Percentiles rank a stretch among this genome's conserved stretches.
phyloP scores from a whole-genome alignment of 2,888 invertebrate genomes.

The Fragum sueziense region DNA sequence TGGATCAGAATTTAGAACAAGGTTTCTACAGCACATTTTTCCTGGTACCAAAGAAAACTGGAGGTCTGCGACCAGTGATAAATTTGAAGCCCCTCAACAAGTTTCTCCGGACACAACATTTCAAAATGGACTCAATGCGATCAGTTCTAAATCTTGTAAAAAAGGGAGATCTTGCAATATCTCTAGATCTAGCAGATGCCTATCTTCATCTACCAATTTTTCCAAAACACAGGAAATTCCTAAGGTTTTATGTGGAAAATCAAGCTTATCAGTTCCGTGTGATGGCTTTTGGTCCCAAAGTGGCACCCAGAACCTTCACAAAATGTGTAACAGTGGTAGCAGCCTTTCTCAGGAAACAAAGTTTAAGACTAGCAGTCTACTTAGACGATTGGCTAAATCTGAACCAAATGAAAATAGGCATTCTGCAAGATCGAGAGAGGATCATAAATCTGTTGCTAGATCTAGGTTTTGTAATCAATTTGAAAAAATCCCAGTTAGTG shows the following conservation, averaged over 20 bases:
- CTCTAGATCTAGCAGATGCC: constrained; percentile 47
- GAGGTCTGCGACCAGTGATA: too few species aligned
- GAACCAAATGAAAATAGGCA: constrained; percentile 4
- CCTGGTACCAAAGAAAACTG: not conserved
- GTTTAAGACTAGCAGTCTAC: constrained; percentile 43
- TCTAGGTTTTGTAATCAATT: constrained; percentile 53
- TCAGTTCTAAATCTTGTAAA: constrained; percentile 47
- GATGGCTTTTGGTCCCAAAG: too few species aligned
- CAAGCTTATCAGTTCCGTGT: too few species aligned
- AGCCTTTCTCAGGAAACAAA: constrained; percentile 28
- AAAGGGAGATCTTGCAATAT: constrained; percentile 45
- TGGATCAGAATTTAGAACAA: constrained; percentile 12
- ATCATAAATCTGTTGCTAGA: constrained; percentile 17
- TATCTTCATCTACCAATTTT: constrained; percentile 46
- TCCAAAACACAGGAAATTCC: constrained; percentile 36
- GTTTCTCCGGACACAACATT: constrained; percentile 55
- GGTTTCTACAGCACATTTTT: constrained; percentile 16
- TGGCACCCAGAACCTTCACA: constrained; percentile 38
- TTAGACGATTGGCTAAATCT: constrained; percentile 53
- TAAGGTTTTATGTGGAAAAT: constrained; percentile 36
- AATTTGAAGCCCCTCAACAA: constrained; percentile 52
- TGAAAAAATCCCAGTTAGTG: constrained; percentile 31
- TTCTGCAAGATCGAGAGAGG: constrained; percentile 29
- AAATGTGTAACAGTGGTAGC: constrained; percentile 46
- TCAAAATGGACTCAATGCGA: constrained; percentile 52